Conservation (phyloP, 2,113 vertebrate species). For the Larimichthys polyactis region DNA sequence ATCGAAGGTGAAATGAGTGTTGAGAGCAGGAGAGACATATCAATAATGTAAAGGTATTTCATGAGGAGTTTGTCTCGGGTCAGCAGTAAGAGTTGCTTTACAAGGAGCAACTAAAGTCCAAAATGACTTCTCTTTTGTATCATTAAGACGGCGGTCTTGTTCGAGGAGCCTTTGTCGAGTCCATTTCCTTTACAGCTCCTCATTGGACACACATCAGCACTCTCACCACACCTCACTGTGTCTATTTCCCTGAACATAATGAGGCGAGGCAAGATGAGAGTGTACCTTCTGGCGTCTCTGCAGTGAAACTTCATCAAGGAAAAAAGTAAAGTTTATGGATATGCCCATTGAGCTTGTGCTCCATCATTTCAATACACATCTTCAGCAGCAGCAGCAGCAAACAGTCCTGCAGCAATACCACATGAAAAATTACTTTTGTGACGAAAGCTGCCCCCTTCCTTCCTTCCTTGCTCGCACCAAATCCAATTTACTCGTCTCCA, state of each 20-base stretch:
- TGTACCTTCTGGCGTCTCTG: constrained; percentile 46
- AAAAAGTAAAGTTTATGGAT: constrained; percentile 38
- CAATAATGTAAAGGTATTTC: constrained; percentile 54
- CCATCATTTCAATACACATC: constrained; percentile 24
- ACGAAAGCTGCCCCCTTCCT: constrained; percentile 45
- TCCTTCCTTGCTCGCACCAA: constrained; percentile 26
- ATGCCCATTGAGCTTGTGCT: constrained; percentile 21
- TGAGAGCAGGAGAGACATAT: constrained; percentile 19
- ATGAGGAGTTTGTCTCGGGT: constrained; percentile 26
- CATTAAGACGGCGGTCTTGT: constrained; percentile 4
- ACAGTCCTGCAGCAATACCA: constrained; percentile 39
- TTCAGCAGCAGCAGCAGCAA: constrained; percentile 15
- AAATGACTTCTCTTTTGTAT: constrained; percentile 15
- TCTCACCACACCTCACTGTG: constrained; percentile 7
- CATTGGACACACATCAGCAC: constrained; percentile 16
- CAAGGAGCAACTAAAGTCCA: background rate
- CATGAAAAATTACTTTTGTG: constrained; percentile 45
- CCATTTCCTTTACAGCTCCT: constrained; percentile 40
- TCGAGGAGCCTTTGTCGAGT: constrained; percentile 14
- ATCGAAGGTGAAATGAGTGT: constrained; percentile 13
- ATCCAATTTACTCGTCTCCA: constrained; percentile 57
- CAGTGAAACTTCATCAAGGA: constrained; percentile 21
- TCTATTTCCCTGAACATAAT: constrained; percentile 47
- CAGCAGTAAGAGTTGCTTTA: constrained; percentile 7
- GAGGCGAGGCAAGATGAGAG: constrained; percentile 41